Evolutionary conservation across 1,140 invertebrate species (phyloP).

Genomic region (Drosophila grimshawi): DNA sequence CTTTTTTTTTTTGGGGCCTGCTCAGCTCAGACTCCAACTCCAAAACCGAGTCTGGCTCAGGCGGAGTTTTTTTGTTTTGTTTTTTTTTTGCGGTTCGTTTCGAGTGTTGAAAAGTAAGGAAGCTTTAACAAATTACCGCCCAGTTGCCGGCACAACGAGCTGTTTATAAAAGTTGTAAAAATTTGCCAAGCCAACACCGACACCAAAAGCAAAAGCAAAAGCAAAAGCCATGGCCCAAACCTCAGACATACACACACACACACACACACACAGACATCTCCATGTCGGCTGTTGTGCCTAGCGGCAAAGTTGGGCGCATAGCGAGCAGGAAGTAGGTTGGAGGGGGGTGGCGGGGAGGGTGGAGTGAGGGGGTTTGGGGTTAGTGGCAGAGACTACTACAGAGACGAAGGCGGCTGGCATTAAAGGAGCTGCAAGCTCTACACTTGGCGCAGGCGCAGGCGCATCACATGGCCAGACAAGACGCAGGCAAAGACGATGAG

Average conservation of each 20-base stretch:
- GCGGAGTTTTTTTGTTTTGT: background rate
- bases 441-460: constrained; percentile 50
- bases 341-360: background rate
- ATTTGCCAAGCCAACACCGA: constrained; percentile 77
- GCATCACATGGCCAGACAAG: constrained; percentile 24
- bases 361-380: background rate
- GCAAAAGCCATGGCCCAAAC: constrained; percentile 37
- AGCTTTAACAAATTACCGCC: constrained; percentile 84
- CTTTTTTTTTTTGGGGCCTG: constrained; percentile 10
- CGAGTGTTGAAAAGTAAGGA: constrained; percentile 84
- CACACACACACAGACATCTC: constrained; percentile 11
- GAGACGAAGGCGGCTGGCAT: constrained; percentile 44
- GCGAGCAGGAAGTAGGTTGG: background rate
- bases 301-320: constrained; percentile 66
- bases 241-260: constrained; percentile 15
- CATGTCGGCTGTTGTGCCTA: constrained; percentile 54
- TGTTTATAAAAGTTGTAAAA: constrained; percentile 72
- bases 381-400: background rate
- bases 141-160: constrained; percentile 62
- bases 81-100: constrained; percentile 20
- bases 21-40: background rate
- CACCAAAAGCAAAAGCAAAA: constrained; percentile 11
- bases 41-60: too few relatives aligned
- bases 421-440: constrained; percentile 63
- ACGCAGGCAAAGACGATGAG: background rate